phyloP scores from a whole-genome alignment of 2,113 vertebrate genomes.

The Caloenas nicobarica region DNA sequence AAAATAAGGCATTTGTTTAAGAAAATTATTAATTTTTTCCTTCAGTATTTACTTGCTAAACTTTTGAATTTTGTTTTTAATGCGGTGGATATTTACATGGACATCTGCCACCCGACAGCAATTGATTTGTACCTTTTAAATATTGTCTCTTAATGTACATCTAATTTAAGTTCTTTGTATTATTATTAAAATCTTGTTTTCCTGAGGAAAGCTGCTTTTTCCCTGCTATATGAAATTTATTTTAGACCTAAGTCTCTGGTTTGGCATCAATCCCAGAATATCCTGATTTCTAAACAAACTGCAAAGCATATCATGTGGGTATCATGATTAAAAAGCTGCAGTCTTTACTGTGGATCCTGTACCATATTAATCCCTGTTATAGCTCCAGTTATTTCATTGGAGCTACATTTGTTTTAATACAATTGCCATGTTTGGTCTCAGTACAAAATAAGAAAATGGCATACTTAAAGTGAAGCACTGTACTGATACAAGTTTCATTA shows the following conservation, averaged over 20 bases:
- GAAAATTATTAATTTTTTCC: background rate
- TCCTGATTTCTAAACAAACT: conserved; percentile 25
- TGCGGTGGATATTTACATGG: background rate
- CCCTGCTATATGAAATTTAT: background rate
- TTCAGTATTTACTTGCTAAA: background rate
- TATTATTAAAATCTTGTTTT: conserved; percentile 11
- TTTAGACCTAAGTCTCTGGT: conserved; percentile 30
- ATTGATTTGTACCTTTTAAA: background rate
- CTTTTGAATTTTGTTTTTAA: background rate
- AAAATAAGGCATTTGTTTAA: background rate
- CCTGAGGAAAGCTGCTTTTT: conserved; percentile 21
- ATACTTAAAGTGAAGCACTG: background rate
- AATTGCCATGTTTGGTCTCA: background rate
- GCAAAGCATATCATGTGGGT: conserved; percentile 25
- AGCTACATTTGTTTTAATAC: background rate
- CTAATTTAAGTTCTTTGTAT: background rate
- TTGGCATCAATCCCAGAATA: conserved; percentile 56
- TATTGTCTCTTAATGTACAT: background rate
- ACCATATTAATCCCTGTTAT: background rate
- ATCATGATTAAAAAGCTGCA: conserved; percentile 28
- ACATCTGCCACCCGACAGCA: background rate
- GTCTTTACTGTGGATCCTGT: background rate
- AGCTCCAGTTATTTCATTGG: background rate
- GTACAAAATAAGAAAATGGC: background rate
- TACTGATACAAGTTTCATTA: background rate